Conservation (phyloP, 2,113 vertebrate species). For the Puffinus mauretanicus region DNA sequence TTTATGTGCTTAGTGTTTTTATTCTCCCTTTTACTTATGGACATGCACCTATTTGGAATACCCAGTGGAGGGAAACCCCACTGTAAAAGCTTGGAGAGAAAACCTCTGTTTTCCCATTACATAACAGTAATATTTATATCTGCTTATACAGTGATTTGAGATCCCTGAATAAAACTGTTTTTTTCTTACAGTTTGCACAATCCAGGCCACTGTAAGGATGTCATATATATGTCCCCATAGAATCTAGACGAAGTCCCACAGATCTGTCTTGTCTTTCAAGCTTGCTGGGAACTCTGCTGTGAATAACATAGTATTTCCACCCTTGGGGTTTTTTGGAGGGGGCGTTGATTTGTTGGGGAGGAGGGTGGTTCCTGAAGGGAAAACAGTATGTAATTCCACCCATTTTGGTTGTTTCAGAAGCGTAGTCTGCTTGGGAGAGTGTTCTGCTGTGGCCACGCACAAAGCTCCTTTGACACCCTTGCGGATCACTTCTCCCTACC, state of each 20-base stretch:
- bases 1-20: background rate
- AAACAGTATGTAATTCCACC: background rate
- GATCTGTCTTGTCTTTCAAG: background rate
- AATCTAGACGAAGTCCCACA: background rate
- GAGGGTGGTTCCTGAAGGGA: fast-evolving
- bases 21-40: background rate
- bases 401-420: background rate
- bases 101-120: background rate
- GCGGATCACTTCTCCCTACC: background rate
- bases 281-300: background rate
- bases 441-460: background rate
- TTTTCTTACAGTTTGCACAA: background rate
- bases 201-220: background rate
- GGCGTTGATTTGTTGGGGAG: fast-evolving
- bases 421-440: background rate
- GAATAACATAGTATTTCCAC: background rate
- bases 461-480: background rate
- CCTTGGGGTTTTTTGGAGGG: background rate
- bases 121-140: background rate
- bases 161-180: background rate
- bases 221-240: background rate
- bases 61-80: background rate
- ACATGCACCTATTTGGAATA: background rate
- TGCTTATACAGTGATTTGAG: background rate
- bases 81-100: background rate